A percentile compares a stretch with the other conserved stretches of the same genome.
These are phyloP conservation scores for Callyntrura guangdongensis DNA, from an alignment of 2,888 invertebrate genomes.

Conservation along the genomic window DNA sequence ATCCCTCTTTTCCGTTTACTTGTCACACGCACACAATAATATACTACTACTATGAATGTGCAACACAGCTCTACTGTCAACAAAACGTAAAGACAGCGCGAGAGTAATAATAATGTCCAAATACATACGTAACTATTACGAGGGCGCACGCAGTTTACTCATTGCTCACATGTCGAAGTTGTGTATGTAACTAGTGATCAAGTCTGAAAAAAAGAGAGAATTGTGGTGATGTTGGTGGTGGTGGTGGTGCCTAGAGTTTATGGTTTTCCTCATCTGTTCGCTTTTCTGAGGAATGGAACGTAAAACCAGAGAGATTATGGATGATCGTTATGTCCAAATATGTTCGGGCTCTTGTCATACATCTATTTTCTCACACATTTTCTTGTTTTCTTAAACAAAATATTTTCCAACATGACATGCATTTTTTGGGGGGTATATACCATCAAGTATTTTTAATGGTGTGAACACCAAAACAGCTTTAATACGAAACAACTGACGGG, in stretches of 20 bases:
- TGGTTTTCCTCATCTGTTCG: conserved; percentile 66
- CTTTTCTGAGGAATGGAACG: conserved; percentile 57
- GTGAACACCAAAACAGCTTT: conserved; percentile 50
- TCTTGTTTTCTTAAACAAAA: conserved; percentile 60
- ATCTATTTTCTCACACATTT: conserved; percentile 56
- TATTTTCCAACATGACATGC: conserved; percentile 52
- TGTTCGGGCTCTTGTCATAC: conserved; percentile 64
- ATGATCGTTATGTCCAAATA: conserved; percentile 72
- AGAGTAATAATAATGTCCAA: conserved; percentile 20
- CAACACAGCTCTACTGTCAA: conserved; percentile 44
- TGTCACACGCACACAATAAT: conserved; percentile 50
- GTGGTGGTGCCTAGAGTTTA: conserved; percentile 60
- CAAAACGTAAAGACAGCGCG: conserved; percentile 19
- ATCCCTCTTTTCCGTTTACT: conserved; percentile 59
- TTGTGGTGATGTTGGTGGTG: conserved; percentile 44
- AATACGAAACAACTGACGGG: conserved; percentile 42
- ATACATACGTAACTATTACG: neutral
- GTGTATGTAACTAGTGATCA: conserved; percentile 47
- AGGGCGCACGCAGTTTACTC: conserved; percentile 12
- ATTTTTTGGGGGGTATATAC: neutral
- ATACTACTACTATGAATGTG: too few relatives aligned
- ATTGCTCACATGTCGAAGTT: conserved; percentile 43
- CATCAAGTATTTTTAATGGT: neutral
- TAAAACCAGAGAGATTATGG: conserved; percentile 68
- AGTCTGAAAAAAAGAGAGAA: conserved; percentile 1